Evolutionary conservation across 1,140 invertebrate species (phyloP).

Genomic region (Pseudoatta argentina): DNA sequence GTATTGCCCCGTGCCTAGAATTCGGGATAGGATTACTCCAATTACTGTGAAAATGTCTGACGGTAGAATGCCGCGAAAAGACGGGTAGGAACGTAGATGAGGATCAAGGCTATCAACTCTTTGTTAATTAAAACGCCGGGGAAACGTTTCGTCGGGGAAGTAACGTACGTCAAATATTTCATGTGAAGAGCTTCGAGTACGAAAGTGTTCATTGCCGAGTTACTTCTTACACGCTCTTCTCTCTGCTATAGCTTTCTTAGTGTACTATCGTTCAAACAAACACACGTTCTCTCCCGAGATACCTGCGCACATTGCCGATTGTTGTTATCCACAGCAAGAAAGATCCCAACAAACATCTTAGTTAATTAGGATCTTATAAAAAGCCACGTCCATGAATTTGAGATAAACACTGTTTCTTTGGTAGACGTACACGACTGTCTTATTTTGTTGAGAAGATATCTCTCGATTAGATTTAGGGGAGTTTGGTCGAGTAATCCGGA

Average conservation of each 20-base stretch:
- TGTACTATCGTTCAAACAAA: conserved; percentile 6
- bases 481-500: not conserved
- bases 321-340: conserved; percentile 46
- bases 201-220: conserved; percentile 53
- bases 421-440: conserved; percentile 25
- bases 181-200: conserved; percentile 33
- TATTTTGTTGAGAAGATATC: conserved; percentile 49
- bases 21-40: conserved; percentile 53
- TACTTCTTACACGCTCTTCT: conserved; percentile 44
- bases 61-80: conserved; percentile 53
- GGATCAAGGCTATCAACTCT: conserved; percentile 65
- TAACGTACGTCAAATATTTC: conserved; percentile 53
- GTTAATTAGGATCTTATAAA: conserved; percentile 58
- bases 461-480: conserved; percentile 39
- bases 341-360: conserved; percentile 15
- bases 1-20: conserved; percentile 53
- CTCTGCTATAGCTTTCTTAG: not conserved
- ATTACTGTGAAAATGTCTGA: conserved; percentile 56
- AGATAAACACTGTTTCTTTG: conserved; percentile 38
- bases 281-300: not conserved
- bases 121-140: conserved; percentile 69
- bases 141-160: conserved; percentile 40
- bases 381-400: conserved; percentile 22
- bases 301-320: conserved; percentile 27
- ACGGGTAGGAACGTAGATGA: conserved; percentile 43